Evolutionary conservation across 2,888 invertebrate species (phyloP), one percentile per base, ranked within the genome.

Genomic region (Chrysodeixis includens): DNA sequence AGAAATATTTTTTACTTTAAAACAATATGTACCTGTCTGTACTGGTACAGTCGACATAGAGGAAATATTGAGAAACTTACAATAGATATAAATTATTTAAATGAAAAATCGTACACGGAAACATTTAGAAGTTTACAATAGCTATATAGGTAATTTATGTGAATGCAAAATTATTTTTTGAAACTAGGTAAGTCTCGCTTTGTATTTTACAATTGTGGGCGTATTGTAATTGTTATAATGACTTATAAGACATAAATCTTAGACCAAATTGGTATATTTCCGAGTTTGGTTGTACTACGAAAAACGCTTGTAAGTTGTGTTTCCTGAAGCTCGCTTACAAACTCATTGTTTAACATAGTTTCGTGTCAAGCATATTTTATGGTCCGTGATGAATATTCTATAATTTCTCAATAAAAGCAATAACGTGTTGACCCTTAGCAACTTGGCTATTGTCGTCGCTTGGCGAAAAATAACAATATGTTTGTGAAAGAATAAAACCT

Each of bases 1-100:
- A 58, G 52, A 58, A 70, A 63, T 44, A 56, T 71, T 69, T 74
- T 64, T 71, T 53, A 55, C 44, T 51, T 54, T 9, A 52, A 16
- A 35, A 51, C 46, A 44, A 73, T 58, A 67, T 18, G 46, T 18
- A 44, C 16, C 16, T 44, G 8, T n/a, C 16, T 18, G 16, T 18
- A 18, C 16, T 7, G n/a, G n/a, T 4, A 18, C 18, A 46, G 9
- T 46, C 18, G 16, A 46, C 18, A 46, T 18, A 0, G 8, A 18
- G 16, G 46, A 49, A 49, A 12, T 4, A 20, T 44, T 44, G 9
- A 18, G 3, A 9, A 10, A 20, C 12, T 20, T 49, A 49, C 46
- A 49, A 49, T 20, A 49, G 46, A 9, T 20, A 20, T 49, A 18
- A 10, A 16, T 18, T 46, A 46, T 12, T n/a, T 5, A 35, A 35